Conservation (phyloP, 2,113 vertebrate species). For the Pelecanus crispus region DNA sequence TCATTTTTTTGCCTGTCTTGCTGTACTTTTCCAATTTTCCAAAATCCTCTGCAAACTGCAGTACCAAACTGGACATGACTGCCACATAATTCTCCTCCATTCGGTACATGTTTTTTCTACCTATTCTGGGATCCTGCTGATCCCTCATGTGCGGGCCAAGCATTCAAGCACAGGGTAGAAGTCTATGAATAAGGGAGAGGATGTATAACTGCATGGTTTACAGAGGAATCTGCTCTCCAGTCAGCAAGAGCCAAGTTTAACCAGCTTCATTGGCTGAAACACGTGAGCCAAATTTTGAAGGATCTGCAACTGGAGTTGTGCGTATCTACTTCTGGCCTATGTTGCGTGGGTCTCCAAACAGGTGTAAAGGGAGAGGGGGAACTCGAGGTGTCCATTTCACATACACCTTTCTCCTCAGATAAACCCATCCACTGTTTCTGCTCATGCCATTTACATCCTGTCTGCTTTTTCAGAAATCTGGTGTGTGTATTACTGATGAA, state of each 20-base stretch:
- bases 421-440: neutral
- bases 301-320: neutral
- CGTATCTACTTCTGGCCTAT: fast-evolving
- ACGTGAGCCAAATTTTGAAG: neutral
- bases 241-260: neutral
- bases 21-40: neutral
- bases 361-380: neutral
- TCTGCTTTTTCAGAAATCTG: neutral
- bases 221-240: neutral
- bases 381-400: neutral
- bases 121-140: neutral
- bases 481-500: neutral
- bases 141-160: neutral
- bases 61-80: neutral
- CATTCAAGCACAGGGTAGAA: neutral
- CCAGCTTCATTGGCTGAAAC: neutral
- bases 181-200: neutral
- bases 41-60: neutral
- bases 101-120: neutral
- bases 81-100: neutral
- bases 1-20: neutral
- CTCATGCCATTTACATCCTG: neutral
- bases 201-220: neutral
- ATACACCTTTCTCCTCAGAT: neutral
- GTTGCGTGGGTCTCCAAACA: neutral